phyloP scores from a whole-genome alignment of 2,797 vertebrate genomes.

The Lagocephalus sceleratus region DNA sequence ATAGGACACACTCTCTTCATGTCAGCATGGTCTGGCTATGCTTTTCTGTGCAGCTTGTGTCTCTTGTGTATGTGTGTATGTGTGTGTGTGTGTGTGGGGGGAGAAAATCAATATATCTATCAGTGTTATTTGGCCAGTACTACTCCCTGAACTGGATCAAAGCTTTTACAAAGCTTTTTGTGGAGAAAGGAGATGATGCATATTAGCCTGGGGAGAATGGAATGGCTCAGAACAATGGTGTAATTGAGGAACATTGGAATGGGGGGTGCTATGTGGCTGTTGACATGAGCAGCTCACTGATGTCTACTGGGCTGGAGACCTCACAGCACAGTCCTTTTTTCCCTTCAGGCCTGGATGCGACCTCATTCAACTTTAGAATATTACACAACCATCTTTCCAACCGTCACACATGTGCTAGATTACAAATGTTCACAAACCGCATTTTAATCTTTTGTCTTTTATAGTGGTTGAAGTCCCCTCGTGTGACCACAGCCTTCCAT shows the following conservation, averaged over 20 bases:
- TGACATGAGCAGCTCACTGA: slow-evolving; percentile 54
- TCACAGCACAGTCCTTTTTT: slow-evolving; percentile 46
- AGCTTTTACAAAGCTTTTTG: slow-evolving; percentile 78
- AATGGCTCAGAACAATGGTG: slow-evolving; percentile 71
- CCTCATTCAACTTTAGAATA: slow-evolving; percentile 66
- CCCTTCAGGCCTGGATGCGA: slow-evolving; percentile 67
- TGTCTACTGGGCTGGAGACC: slow-evolving; percentile 65
- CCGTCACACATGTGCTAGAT: slow-evolving; percentile 28
- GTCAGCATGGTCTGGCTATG: slow-evolving; percentile 20
- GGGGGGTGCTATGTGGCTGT: slow-evolving; percentile 50
- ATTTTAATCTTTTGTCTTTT: slow-evolving; percentile 38
- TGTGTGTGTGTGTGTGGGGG: slow-evolving; percentile 20
- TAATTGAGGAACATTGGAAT: slow-evolving; percentile 68
- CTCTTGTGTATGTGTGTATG: slow-evolving; percentile 20
- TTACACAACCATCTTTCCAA: slow-evolving; percentile 11
- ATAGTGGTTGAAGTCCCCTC: slow-evolving; percentile 22
- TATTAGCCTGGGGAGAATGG: slow-evolving; percentile 63
- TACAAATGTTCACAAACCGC: slow-evolving; percentile 34
- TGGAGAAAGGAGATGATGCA: slow-evolving; percentile 64
- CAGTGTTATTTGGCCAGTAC: slow-evolving; percentile 59
- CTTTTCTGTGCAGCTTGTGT: slow-evolving; percentile 52
- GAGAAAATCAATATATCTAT: slow-evolving; percentile 79
- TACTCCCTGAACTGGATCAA: slow-evolving; percentile 62
- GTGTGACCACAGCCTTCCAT: slow-evolving; percentile 24
- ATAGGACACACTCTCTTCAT: slow-evolving; percentile 13